These are phyloP conservation scores for Xenopus borealis DNA, from an alignment of 2,113 vertebrate species.

Conservation along the genomic window DNA sequence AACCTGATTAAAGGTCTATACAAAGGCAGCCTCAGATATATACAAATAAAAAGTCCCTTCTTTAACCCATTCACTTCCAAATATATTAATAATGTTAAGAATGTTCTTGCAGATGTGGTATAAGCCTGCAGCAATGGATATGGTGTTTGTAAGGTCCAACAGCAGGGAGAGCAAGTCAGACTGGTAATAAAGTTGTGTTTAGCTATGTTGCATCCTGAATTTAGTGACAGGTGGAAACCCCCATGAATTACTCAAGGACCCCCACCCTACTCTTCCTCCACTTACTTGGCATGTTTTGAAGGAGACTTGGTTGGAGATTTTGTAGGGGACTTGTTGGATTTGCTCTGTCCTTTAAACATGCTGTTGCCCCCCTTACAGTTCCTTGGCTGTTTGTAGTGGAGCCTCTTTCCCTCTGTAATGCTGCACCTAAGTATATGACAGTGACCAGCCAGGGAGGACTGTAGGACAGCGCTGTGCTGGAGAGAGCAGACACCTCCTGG, in stretches of 20 bases:
- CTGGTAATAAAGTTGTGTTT: no score
- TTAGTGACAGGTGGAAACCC: background rate
- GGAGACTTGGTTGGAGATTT: constrained; percentile 55
- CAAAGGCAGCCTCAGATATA: no score
- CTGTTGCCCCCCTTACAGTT: constrained; percentile 13
- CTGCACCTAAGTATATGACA: constrained; percentile 35
- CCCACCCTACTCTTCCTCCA: background rate
- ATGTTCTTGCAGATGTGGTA: no score
- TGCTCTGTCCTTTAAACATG: constrained; percentile 73
- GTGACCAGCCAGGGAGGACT: background rate
- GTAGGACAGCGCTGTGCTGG: constrained; percentile 51
- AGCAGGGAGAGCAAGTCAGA: no score
- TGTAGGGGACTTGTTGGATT: constrained; percentile 61
- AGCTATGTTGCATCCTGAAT: no score
- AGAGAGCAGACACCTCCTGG: constrained; percentile 62
- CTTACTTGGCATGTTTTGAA: constrained; percentile 68
- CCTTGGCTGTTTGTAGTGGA: constrained; percentile 6
- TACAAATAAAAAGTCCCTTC: no score
- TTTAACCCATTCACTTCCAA: no score
- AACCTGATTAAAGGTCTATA: no score
- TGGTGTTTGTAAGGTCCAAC: no score
- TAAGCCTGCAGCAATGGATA: no score
- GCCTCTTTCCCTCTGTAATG: constrained; percentile 1
- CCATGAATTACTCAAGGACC: background rate
- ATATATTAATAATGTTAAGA: no score